Evolutionary conservation across 2,888 invertebrate genomes (phyloP).

Genomic region (Adela reaumurella): DNA sequence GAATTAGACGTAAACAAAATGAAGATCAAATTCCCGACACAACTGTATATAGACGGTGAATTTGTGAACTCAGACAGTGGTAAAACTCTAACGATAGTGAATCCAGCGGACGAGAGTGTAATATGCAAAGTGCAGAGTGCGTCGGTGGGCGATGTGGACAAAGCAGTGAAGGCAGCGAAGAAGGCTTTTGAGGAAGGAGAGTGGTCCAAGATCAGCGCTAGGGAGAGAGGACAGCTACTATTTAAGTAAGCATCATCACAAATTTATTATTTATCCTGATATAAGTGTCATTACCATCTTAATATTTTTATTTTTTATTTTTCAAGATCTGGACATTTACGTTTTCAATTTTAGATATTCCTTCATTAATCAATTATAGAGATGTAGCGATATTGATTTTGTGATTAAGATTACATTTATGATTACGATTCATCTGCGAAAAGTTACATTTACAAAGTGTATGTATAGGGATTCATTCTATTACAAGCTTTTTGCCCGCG

Average conservation of each 20-base stretch:
- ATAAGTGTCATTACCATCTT: too few relatives aligned
- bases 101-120: constrained; percentile 81
- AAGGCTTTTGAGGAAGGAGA: constrained; percentile 83
- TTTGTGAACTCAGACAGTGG: constrained; percentile 76
- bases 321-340: too few relatives aligned
- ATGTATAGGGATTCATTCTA: too few relatives aligned
- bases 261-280: too few relatives aligned
- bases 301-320: too few relatives aligned
- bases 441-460: too few relatives aligned
- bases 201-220: constrained; percentile 92
- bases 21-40: constrained; percentile 81
- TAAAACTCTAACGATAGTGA: constrained; percentile 64
- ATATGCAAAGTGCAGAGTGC: constrained; percentile 74
- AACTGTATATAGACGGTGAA: constrained; percentile 87
- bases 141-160: constrained; percentile 76
- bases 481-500: too few relatives aligned
- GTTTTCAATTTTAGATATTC: too few relatives aligned
- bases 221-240: constrained; percentile 83
- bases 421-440: too few relatives aligned
- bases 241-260: constrained; percentile 67
- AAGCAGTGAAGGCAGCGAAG: constrained; percentile 84
- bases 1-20: constrained; percentile 78
- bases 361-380: too few relatives aligned
- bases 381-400: too few relatives aligned
- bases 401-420: too few relatives aligned